A percentile compares a stretch with the other conserved stretches of the same genome.
Evolutionary conservation across 2,797 vertebrate genomes (phyloP).

Genomic region (Alca torda): DNA sequence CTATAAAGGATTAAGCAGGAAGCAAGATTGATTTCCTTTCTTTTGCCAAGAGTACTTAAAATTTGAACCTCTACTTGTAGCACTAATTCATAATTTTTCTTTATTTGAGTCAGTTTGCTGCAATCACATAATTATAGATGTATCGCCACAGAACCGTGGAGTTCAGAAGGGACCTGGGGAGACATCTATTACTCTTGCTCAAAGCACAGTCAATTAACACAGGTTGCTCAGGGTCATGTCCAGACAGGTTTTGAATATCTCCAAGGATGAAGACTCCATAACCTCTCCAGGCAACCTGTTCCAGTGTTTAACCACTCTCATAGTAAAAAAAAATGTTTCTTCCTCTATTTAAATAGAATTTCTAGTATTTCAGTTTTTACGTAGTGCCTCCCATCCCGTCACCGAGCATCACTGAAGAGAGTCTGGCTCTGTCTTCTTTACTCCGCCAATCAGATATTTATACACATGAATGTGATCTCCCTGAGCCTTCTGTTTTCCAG

Average conservation of each 20-base stretch:
- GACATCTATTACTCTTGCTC: neutral
- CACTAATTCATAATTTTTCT: neutral
- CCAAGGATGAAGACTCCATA: neutral
- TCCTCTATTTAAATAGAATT: neutral
- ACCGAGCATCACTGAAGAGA: neutral
- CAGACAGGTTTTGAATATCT: neutral
- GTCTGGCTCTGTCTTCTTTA: neutral
- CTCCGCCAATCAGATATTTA: neutral
- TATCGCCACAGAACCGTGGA: neutral
- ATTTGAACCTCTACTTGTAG: neutral
- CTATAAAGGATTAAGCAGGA: neutral
- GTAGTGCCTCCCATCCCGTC: neutral
- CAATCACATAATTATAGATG: neutral
- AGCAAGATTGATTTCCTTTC: slow-evolving; percentile 11
- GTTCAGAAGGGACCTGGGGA: neutral
- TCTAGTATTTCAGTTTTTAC: neutral
- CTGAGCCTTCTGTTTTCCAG: neutral
- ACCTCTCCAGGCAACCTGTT: neutral
- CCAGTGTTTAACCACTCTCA: neutral
- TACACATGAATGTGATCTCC: neutral
- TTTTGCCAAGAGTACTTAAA: neutral
- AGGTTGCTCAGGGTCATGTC: neutral
- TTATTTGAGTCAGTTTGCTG: slow-evolving; percentile 21
- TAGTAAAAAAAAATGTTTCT: neutral
- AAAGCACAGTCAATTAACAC: neutral